Base-by-base conservation (phyloP, 2,888 invertebrate genomes). In the Eumacrocentrus americanus region DNA sequence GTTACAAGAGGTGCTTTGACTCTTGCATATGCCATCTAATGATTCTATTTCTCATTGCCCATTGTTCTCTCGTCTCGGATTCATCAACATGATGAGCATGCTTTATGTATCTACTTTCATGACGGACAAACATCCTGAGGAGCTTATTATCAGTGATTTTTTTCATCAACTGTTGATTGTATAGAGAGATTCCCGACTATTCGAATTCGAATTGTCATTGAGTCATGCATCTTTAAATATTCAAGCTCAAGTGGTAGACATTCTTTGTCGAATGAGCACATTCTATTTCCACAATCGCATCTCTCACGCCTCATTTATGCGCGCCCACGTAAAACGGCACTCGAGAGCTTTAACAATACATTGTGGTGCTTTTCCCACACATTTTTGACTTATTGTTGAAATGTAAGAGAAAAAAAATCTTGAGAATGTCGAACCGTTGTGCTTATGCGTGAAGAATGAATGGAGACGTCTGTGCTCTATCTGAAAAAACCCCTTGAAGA, bases 231-330 rank as follows among this genome's bases (percentile, higher is more conserved):
- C n/a, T n/a, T n/a, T n/a, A n/a, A n/a, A n/a, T n/a, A n/a, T n/a
- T n/a, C n/a, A n/a, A n/a, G n/a, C n/a, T n/a, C n/a, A n/a, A n/a
- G 34, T 38, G 55, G 42, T 38, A 16, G 20, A 37, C 25, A 48
- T 57, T 25, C 38, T 40, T 16, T 25, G 47, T 37, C 52, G 47
- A 59, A 59, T 52, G 38, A 52, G 58, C 18, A 59, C 47, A 59
- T 59, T 59, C 58, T 59, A 59, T 59, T 59, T 59, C 38, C 14
- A 53, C 53, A 59, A 38, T 53, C 29, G 29, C 18, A 35, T n/a
- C 22, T 53, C 47, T 58, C 47, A 58, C 25, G 20, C 18, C 38
- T 48, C 34, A 48, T 58, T 44, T 58, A 35, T 59, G 47, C 18
- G 38, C 58, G 34, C 58, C 58, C 58, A 59, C 53, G 52, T 53